Evolutionary conservation across 2,888 invertebrate genomes (phyloP).

Genomic region (Cynaeus angustus): DNA sequence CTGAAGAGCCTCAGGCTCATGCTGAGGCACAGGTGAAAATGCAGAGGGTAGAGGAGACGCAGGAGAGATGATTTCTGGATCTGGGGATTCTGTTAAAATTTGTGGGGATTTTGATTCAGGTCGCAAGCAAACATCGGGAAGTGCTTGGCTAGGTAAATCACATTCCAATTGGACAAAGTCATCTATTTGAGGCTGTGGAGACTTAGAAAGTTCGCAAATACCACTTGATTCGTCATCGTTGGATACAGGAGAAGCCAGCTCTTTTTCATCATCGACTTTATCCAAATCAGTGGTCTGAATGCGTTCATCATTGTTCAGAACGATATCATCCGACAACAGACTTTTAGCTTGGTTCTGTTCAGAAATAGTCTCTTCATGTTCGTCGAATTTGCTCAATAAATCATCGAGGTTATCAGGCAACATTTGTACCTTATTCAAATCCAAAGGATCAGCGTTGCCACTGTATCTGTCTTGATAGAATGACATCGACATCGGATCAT

Average conservation of each 20-base stretch:
- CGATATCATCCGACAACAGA: conserved; percentile 5
- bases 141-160: conserved; percentile 34
- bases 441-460: conserved; percentile 72
- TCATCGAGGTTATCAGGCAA: conserved; percentile 74
- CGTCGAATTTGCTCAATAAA: conserved; percentile 57
- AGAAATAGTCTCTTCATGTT: conserved; percentile 61
- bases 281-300: conserved; percentile 64
- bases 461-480: conserved; percentile 78
- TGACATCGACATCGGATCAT: conserved; percentile 80
- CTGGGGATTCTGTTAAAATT: conserved; percentile 7
- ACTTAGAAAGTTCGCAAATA: conserved; percentile 23
- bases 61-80: conserved; percentile 39
- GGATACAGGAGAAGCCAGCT: conserved; percentile 39
- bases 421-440: conserved; percentile 76
- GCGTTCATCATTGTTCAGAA: conserved; percentile 57
- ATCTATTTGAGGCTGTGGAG: conserved; percentile 22
- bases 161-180: conserved; percentile 28
- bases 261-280: conserved; percentile 62
- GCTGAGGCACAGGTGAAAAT: conserved; percentile 14
- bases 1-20: too few species aligned
- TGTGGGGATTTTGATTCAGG: conserved; percentile 19
- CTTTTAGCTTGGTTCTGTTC: conserved; percentile 56
- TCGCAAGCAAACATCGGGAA: conserved; percentile 35
- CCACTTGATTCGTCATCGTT: conserved; percentile 36
- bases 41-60: conserved; percentile 41